A percentile compares a stretch with the other conserved stretches of the same genome.
Evolutionary conservation across 2,888 invertebrate species (phyloP).

Genomic region (Quadriops clusia): DNA sequence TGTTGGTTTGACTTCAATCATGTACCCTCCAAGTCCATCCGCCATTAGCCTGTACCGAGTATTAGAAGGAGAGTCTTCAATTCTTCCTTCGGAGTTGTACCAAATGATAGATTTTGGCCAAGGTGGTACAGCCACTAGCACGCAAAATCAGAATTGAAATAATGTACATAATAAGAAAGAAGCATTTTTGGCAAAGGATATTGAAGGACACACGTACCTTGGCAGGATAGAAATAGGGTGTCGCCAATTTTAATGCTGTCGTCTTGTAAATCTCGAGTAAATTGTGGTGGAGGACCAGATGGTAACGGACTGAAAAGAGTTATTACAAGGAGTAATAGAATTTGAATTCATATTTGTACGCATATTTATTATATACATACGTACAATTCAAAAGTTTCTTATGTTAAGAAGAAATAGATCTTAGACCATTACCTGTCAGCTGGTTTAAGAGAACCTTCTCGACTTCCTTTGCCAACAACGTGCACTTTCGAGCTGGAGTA

Average conservation of each 20-base stretch:
- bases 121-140: conserved; percentile 66
- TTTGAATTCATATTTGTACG: no score
- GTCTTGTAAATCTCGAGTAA: conserved; percentile 62
- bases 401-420: background rate
- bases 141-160: conserved; percentile 10
- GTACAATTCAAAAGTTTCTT: no score
- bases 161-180: background rate
- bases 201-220: conserved; percentile 41
- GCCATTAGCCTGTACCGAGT: conserved; percentile 61
- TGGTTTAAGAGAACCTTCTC: conserved; percentile 57
- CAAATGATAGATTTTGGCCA: conserved; percentile 75
- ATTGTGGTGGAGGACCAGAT: conserved; percentile 63
- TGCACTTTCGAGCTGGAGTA: conserved; percentile 76
- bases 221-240: conserved; percentile 58
- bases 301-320: conserved; percentile 12
- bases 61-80: conserved; percentile 42
- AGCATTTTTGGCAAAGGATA: conserved; percentile 4
- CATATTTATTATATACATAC: no score
- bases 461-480: conserved; percentile 60
- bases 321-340: background rate
- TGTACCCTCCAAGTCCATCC: conserved; percentile 73
- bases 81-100: conserved; percentile 74
- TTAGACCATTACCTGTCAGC: conserved; percentile 45
- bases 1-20: conserved; percentile 60
- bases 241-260: conserved; percentile 70